A percentile compares a stretch with the other conserved stretches of the same genome.
These are phyloP conservation scores for Pangasius larnaudii DNA, from an alignment of 2,797 vertebrate species.

Conservation along the genomic window DNA sequence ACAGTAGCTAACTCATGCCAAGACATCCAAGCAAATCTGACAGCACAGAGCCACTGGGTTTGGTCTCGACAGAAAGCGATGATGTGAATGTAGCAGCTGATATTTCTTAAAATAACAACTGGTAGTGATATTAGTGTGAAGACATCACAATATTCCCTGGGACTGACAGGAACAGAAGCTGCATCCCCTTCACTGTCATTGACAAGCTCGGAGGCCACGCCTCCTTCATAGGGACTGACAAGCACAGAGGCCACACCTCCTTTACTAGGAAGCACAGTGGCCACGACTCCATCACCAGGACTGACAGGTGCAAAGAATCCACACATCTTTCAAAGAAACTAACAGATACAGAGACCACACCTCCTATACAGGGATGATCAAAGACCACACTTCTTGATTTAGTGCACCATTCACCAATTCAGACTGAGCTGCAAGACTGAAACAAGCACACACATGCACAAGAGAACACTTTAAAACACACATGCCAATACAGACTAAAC, in stretches of 20 bases:
- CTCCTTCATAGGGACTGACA: not conserved
- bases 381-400: not conserved
- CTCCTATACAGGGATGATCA: not conserved
- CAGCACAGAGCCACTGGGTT: constrained; percentile 24
- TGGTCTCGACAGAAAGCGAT: constrained; percentile 22
- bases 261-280: not conserved
- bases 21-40: constrained; percentile 38
- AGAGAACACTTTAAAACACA: not conserved
- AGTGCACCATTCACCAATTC: not conserved
- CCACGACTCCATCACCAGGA: not conserved
- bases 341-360: not conserved
- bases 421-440: not conserved
- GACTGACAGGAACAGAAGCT: not conserved
- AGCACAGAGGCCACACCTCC: not conserved
- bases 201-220: not conserved
- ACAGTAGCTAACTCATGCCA: constrained; percentile 29
- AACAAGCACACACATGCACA: not conserved
- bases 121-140: not conserved
- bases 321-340: not conserved
- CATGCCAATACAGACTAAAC: not conserved
- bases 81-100: constrained; percentile 11
- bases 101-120: constrained; percentile 17
- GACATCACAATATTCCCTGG: not conserved
- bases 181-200: not conserved
- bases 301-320: not conserved